These are phyloP conservation scores for Scaptomyza polygonia DNA, from an alignment of 2,888 invertebrate genomes.

Conservation along the genomic window DNA sequence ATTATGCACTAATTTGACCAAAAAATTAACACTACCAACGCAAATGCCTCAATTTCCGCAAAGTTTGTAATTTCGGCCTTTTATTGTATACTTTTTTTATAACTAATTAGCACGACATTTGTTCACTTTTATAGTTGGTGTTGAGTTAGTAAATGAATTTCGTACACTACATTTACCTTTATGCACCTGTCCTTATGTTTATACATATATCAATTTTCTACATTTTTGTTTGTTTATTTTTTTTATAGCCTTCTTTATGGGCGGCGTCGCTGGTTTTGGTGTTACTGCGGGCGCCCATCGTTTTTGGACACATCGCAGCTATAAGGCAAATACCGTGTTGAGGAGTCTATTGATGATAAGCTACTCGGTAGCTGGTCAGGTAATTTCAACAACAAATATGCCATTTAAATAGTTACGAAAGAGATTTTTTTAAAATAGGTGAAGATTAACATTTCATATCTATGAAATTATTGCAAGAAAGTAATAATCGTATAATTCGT, in stretches of 20 bases:
- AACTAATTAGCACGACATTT: constrained; percentile 53
- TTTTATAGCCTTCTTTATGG: constrained; percentile 85
- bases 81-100: constrained; percentile 12
- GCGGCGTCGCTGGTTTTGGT: constrained; percentile 87
- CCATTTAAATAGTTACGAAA: neutral
- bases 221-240: neutral
- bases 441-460: neutral
- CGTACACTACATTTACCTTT: constrained; percentile 1
- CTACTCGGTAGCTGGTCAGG: constrained; percentile 89
- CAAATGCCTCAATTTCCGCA: constrained; percentile 71
- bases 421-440: neutral
- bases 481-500: no score
- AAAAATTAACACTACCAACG: constrained; percentile 56
- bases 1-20: constrained; percentile 51
- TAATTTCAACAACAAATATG: constrained; percentile 78
- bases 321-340: constrained; percentile 87
- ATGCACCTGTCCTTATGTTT: constrained; percentile 8
- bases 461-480: neutral
- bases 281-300: constrained; percentile 90
- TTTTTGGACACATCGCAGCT: constrained; percentile 88
- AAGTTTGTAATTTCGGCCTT: constrained; percentile 48
- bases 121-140: neutral
- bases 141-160: neutral
- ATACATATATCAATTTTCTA: constrained; percentile 1
- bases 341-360: constrained; percentile 86